These are phyloP conservation scores for Tetanocera ferruginea DNA, from an alignment of 2,888 invertebrate species.

Conservation along the genomic window DNA sequence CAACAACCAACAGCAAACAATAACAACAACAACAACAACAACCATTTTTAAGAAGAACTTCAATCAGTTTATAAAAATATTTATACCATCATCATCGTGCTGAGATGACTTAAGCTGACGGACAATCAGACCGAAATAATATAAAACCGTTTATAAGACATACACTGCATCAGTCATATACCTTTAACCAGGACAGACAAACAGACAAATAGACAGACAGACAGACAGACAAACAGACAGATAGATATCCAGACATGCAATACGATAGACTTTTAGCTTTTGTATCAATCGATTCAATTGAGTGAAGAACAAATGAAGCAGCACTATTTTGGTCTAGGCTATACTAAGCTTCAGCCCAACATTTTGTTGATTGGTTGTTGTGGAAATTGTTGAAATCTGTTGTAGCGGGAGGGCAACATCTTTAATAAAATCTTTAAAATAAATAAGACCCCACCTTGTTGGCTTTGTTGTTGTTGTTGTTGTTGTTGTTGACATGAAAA, in stretches of 20 bases:
- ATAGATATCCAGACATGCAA: not conserved
- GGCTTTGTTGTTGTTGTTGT: not conserved
- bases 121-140: not conserved
- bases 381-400: not conserved
- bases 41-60: slow-evolving; percentile 17
- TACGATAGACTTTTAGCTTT: not conserved
- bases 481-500: slow-evolving; percentile 14
- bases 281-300: not conserved
- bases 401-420: not conserved
- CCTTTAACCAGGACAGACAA: not conserved
- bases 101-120: not conserved
- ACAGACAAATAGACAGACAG: not conserved
- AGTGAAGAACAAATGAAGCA: slow-evolving; percentile 18
- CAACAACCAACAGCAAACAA: slow-evolving; percentile 17
- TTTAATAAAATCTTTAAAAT: not conserved
- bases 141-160: not conserved
- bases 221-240: too few relatives aligned
- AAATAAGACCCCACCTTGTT: slow-evolving; percentile 22
- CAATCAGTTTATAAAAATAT: slow-evolving; percentile 35
- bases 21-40: slow-evolving; percentile 12
- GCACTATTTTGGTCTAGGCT: not conserved
- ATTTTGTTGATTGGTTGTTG: too few relatives aligned
- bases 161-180: not conserved
- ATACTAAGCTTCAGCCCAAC: too few relatives aligned
- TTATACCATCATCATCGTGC: slow-evolving; percentile 16